Evolutionary conservation across 2,888 invertebrate genomes (phyloP).

Genomic region (Amphipyra berbera): DNA sequence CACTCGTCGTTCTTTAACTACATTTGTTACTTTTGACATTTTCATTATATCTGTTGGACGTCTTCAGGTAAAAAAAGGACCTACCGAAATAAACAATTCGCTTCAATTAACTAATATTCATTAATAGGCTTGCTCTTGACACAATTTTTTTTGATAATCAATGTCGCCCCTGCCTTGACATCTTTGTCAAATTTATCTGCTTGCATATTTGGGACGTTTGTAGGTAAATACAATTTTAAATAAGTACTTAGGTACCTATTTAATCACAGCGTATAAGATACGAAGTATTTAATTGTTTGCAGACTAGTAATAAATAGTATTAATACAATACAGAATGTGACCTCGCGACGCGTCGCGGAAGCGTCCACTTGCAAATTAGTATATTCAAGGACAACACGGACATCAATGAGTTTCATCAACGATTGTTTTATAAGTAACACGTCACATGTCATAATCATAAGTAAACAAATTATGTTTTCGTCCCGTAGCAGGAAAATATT

Average conservation of each 20-base stretch:
- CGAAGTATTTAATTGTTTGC: constrained; percentile 42
- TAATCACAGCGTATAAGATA: background rate
- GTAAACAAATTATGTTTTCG: constrained; percentile 32
- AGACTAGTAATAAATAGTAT: constrained; percentile 64
- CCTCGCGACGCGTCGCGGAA: constrained; percentile 81
- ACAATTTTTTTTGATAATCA: constrained; percentile 37
- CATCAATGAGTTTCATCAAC: constrained; percentile 61
- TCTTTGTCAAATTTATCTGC: constrained; percentile 39
- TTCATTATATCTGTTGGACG: constrained; percentile 31
- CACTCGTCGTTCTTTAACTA: constrained; percentile 64
- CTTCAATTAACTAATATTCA: constrained; percentile 44
- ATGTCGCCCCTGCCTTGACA: constrained; percentile 45
- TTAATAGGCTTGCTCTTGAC: constrained; percentile 49
- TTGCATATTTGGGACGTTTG: constrained; percentile 36
- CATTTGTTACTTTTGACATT: constrained; percentile 58
- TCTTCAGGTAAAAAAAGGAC: constrained; percentile 24
- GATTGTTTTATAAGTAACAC: constrained; percentile 51
- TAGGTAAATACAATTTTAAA: background rate
- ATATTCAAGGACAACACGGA: constrained; percentile 72
- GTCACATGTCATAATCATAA: constrained; percentile 25
- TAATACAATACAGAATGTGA: constrained; percentile 67
- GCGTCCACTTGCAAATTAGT: constrained; percentile 84
- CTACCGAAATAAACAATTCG: constrained; percentile 13
- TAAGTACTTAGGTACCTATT: too few species aligned
- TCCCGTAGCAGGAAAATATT: constrained; percentile 38